Base-by-base conservation (phyloP, 2,888 invertebrate species). In the Yponomeuta malinellus region DNA sequence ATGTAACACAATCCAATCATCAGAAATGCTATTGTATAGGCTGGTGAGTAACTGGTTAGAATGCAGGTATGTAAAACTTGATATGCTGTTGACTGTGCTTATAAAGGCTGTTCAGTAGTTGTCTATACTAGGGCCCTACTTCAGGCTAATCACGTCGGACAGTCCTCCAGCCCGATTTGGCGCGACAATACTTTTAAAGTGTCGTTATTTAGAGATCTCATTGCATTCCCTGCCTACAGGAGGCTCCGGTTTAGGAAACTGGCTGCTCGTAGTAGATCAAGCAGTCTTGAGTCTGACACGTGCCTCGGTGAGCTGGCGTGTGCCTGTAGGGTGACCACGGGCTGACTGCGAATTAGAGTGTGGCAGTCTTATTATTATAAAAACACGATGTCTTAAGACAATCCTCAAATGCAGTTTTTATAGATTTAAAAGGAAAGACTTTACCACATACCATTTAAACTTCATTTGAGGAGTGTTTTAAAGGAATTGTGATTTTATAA, bases 181-280 rank as follows among this genome's bases (percentile, higher is more conserved):
- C 15, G 52, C 52, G 52, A 59, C 52, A 59, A 15, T 59, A 59
- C 15, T 59, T 59, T 59, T 59, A 59, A 59, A n/a, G 15, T 37
- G 12, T 43, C 67, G 37, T 67, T 67, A 67, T 67, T 67, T 67
- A 9, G 43, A 67, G 43, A 67, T 4, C 67, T 12, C 66, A 67
- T 67, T 67, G 12, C 67, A 43, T 43, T 43, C 67, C 31, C 12
- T 31, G 65, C 10, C 9, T 23, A 65, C 65, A 31, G 31, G 15
- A 12, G 10, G n/a, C 31, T 69, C 71, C 71, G 69, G 68, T 84
- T 86, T 83, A 82, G 86, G 87, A 86, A 87, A 86, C 85, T 78
- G 80, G 67, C 43, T 8, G 15, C 15, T 43, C 52, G 52, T 15
- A 59, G 52, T 59, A 1, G 52, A 59, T 59, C 52, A 59, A 15